These are phyloP conservation scores for Arizona elegans DNA, from an alignment of 2,113 vertebrate species.

Conservation along the genomic window DNA sequence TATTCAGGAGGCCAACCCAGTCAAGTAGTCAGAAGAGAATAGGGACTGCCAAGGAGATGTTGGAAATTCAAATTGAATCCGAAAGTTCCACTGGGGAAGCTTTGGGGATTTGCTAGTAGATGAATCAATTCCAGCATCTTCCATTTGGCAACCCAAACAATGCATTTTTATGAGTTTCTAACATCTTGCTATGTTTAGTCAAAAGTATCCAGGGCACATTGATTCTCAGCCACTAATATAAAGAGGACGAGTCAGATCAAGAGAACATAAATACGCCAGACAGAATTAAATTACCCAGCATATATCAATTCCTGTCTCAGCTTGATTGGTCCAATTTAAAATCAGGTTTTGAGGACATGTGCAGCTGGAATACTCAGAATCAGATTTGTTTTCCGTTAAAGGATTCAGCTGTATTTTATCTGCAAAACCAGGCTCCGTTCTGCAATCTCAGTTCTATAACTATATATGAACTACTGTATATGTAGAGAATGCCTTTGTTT, in stretches of 20 bases:
- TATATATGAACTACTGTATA: background rate
- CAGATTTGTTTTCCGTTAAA: background rate
- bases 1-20: background rate
- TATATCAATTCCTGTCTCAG: background rate
- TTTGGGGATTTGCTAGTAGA: background rate
- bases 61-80: background rate
- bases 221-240: background rate
- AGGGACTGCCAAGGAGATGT: background rate
- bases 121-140: background rate
- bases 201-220: background rate
- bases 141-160: background rate
- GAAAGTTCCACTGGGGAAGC: background rate
- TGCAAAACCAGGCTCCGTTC: background rate
- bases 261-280: background rate
- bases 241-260: background rate
- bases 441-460: background rate
- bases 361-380: background rate
- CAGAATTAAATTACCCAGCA: background rate
- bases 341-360: background rate
- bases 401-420: background rate
- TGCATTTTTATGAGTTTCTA: background rate
- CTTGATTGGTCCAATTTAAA: background rate
- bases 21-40: background rate
- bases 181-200: background rate
- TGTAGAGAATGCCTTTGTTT: background rate